Conservation (phyloP, 2,888 invertebrate genomes). For the Caenorhabditis sp. region DNA sequence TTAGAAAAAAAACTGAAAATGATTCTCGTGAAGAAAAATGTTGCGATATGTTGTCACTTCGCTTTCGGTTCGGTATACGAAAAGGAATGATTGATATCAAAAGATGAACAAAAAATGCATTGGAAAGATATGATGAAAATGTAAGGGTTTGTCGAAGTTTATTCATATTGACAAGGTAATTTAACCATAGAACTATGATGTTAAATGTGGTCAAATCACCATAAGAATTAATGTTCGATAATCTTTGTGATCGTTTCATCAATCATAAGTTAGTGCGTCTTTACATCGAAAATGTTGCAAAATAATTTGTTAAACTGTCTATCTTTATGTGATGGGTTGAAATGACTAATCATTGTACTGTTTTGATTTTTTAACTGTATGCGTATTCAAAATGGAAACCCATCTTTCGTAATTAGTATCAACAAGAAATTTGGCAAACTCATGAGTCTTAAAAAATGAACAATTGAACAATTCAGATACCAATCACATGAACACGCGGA, state of each 20-base stretch:
- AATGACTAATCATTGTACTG: constrained; percentile 6
- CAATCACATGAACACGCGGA: no score
- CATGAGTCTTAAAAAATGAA: no score
- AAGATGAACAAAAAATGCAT: neutral
- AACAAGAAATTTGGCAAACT: no score
- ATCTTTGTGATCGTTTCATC: neutral
- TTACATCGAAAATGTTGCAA: neutral
- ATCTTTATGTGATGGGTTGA: neutral
- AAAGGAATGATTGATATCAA: neutral
- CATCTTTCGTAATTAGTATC: no score
- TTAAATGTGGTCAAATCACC: neutral
- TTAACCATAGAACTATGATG: neutral
- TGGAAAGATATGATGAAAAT: neutral
- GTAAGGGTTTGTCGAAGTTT: neutral
- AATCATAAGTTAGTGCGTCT: neutral
- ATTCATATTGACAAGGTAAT: neutral
- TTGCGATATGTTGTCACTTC: neutral
- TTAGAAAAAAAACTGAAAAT: no score
- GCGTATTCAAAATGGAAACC: neutral
- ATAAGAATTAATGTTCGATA: neutral
- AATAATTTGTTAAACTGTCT: neutral
- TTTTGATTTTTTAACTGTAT: constrained; percentile 5
- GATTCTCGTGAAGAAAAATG: neutral
- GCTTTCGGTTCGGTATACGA: neutral
- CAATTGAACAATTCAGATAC: no score